phyloP scores from a whole-genome alignment of 2,113 vertebrate species.

The Pteruthius melanotis region DNA sequence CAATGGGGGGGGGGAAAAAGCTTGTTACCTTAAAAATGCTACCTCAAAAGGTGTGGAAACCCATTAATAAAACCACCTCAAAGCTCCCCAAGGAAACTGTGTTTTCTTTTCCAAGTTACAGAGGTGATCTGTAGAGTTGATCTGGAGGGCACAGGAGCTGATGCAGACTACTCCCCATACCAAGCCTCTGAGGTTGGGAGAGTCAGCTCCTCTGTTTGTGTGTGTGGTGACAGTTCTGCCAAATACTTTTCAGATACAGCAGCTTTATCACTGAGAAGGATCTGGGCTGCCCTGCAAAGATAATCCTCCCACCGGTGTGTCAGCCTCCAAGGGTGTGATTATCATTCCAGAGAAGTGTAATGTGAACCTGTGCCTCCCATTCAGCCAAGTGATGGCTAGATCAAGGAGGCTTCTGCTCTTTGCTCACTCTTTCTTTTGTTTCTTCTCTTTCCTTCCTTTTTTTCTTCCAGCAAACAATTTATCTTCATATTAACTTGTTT shows the following conservation, averaged over 20 bases:
- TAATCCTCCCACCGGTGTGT: conserved; percentile 35
- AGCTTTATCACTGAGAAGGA: conserved; percentile 28
- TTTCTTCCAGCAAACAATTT: neutral
- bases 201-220: conserved; percentile 14
- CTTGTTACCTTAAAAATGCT: neutral
- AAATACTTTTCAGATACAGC: conserved; percentile 6
- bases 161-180: neutral
- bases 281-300: conserved; percentile 14
- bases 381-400: neutral
- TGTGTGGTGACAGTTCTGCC: neutral
- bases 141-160: neutral
- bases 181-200: conserved; percentile 17
- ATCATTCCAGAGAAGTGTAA: conserved; percentile 35
- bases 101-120: neutral
- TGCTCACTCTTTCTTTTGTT: neutral
- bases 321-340: conserved; percentile 37
- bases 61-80: neutral
- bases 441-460: neutral
- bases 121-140: neutral
- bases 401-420: neutral
- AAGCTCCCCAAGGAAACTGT: neutral
- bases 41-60: neutral
- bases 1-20: neutral
- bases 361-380: conserved; percentile 4
- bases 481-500: neutral